phyloP scores from a whole-genome alignment of 2,888 invertebrate species.

The Ypsolopha scabrella region DNA sequence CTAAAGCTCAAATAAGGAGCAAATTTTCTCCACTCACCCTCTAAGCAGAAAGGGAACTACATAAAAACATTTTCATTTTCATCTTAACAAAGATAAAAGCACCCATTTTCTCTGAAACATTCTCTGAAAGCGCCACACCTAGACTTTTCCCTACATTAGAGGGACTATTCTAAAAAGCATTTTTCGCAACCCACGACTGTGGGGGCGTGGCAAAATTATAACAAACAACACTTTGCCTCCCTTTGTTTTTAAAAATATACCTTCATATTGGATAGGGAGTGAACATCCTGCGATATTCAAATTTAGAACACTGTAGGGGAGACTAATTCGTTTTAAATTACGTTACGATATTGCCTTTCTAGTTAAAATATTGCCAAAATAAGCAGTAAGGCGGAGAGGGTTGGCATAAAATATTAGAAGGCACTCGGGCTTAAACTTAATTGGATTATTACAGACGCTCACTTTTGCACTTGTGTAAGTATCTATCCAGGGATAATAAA shows the following conservation, averaged over 20 bases:
- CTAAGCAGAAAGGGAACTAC: not conserved
- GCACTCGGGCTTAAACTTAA: slow-evolving; percentile 26
- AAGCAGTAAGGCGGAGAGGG: slow-evolving; percentile 45
- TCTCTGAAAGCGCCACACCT: slow-evolving; percentile 33
- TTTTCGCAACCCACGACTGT: slow-evolving; percentile 27
- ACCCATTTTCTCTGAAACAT: slow-evolving; percentile 31
- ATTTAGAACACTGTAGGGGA: slow-evolving; percentile 56
- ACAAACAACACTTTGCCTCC: slow-evolving; percentile 48
- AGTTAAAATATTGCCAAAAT: slow-evolving; percentile 59
- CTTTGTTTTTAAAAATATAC: slow-evolving; percentile 59
- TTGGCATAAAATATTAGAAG: slow-evolving; percentile 45
- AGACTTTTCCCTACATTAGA: slow-evolving; percentile 49
- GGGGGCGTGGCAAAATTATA: slow-evolving; percentile 44
- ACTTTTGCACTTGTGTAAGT: slow-evolving; percentile 3
- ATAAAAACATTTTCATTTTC: slow-evolving; percentile 2
- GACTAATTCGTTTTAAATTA: slow-evolving; percentile 70
- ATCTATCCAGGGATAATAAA: not conserved
- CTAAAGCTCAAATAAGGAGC: not conserved
- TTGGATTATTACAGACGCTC: slow-evolving; percentile 10
- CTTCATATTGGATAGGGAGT: slow-evolving; percentile 45
- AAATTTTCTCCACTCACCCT: not conserved
- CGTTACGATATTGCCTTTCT: slow-evolving; percentile 64
- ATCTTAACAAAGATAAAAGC: slow-evolving; percentile 26
- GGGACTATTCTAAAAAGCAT: slow-evolving; percentile 50
- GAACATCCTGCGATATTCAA: slow-evolving; percentile 57